These are phyloP conservation scores for Limonius californicus DNA, from an alignment of 1,140 invertebrate genomes.

Conservation along the genomic window DNA sequence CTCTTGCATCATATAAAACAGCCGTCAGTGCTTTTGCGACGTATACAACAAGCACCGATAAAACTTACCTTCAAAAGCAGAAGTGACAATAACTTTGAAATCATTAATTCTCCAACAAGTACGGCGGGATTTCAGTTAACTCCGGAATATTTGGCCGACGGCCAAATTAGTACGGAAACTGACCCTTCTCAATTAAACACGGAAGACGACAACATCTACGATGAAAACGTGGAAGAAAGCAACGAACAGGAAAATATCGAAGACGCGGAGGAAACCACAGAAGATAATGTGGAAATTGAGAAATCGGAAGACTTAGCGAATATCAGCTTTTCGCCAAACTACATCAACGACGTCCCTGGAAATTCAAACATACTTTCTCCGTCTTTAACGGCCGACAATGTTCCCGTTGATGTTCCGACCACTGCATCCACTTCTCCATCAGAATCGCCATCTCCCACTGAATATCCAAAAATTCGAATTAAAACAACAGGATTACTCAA, in stretches of 20 bases:
- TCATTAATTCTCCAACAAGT: slow-evolving; percentile 31
- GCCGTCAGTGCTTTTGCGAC: slow-evolving; percentile 27
- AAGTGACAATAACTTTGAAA: slow-evolving; percentile 36
- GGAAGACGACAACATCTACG: background rate
- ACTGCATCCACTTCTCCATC: slow-evolving; percentile 39
- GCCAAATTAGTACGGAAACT: background rate
- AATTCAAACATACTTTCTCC: background rate
- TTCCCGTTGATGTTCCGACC: slow-evolving; percentile 31
- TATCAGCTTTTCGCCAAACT: slow-evolving; percentile 29
- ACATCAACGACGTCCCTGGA: slow-evolving; percentile 21
- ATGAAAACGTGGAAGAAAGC: background rate
- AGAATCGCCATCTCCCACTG: slow-evolving; percentile 31
- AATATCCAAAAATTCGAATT: slow-evolving; percentile 43
- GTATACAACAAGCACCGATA: slow-evolving; percentile 28
- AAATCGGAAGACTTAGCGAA: background rate
- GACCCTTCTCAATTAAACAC: background rate
- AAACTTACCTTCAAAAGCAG: slow-evolving; percentile 39
- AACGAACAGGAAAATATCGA: background rate
- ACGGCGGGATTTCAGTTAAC: background rate
- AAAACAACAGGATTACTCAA: slow-evolving; percentile 42
- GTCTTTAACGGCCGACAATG: background rate
- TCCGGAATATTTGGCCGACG: slow-evolving; percentile 5
- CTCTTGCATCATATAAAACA: slow-evolving; percentile 39
- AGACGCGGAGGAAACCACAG: background rate
- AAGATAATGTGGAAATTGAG: background rate